Conservation (phyloP, 2,113 vertebrate species). For the Strix uralensis region DNA sequence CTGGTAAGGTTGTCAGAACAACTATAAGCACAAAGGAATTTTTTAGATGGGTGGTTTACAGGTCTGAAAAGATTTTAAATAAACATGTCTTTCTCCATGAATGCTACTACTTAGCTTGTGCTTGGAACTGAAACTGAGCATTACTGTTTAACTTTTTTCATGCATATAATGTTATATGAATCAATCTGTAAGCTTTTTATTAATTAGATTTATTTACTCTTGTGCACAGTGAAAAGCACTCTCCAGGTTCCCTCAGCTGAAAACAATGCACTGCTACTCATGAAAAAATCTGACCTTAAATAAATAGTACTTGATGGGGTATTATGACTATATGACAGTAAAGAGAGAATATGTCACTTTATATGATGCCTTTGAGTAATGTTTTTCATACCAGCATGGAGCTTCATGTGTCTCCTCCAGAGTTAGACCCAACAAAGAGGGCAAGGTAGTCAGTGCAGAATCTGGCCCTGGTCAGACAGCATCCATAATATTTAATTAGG, state of each 20-base stretch:
- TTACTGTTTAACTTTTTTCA: background rate
- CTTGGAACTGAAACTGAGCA: background rate
- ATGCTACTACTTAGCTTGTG: background rate
- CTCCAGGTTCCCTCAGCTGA: rapidly evolving
- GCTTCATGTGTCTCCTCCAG: background rate
- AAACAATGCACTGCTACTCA: background rate
- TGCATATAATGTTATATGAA: background rate
- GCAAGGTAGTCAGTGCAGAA: background rate
- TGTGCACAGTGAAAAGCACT: background rate
- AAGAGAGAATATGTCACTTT: background rate
- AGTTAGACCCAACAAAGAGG: background rate
- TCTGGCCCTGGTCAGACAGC: background rate
- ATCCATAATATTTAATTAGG: background rate
- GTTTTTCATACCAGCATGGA: background rate
- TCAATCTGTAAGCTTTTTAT: background rate
- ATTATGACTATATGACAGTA: background rate
- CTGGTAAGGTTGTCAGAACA: background rate
- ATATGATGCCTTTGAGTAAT: background rate
- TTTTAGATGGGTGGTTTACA: background rate
- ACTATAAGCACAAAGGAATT: background rate
- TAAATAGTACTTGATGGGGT: background rate
- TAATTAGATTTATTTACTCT: background rate
- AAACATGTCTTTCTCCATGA: background rate
- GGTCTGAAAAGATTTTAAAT: background rate
- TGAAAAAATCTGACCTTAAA: background rate